Base-by-base conservation (phyloP, 2,888 invertebrate species). In the Alviniconcha strummeri region DNA sequence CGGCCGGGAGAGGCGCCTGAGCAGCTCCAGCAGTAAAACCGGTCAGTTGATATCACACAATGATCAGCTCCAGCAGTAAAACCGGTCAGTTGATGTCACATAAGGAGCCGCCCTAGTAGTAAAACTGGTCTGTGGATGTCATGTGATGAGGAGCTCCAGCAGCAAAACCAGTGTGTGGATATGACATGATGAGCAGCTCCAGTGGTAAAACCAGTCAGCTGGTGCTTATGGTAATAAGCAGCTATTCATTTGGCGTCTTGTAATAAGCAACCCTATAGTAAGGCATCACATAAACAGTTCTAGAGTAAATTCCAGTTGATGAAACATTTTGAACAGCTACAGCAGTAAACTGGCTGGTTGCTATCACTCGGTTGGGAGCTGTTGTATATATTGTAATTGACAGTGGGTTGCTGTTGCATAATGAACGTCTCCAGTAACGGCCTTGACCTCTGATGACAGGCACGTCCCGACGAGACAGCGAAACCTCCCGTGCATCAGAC, bases 11-110 rank as follows among this genome's bases (percentile, higher is more conserved):
- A 87, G 91, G 52, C 86, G 89, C 76, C 85, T 88, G 36, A 91
- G 91, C 86, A 89, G 88, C 74, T 88, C 90, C 84, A 90, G 90
- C 74, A 89, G 89, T 77, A 91, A 90, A 89, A 89, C 90, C 15
- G 86, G 87, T 69, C 86, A 89, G 79, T 88, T 36, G 36, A 3
- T 36, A 4, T 64, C 15, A 64, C 15, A 64, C 4, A 64, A 64
- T 88, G 36, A 91, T 91, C 86, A 89, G 88, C 74, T 88, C 90
- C 84, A 90, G 90, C 74, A 89, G 89, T 77, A 91, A 90, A 89
- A 89, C 90, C 15, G 85, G 87, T 69, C 86, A 89, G 79, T 88
- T 36, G 36, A 36, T 36, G 15, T 64, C 15, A 64, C 15, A 64
- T 64, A 64, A 64, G 88, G 36, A 91, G 91, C 86, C 88, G 88